A percentile compares a stretch with the other conserved stretches of the same genome.
Conservation (phyloP, 35 echinoderm and acorn worm species). For the Ophiothrix spiculata region DNA sequence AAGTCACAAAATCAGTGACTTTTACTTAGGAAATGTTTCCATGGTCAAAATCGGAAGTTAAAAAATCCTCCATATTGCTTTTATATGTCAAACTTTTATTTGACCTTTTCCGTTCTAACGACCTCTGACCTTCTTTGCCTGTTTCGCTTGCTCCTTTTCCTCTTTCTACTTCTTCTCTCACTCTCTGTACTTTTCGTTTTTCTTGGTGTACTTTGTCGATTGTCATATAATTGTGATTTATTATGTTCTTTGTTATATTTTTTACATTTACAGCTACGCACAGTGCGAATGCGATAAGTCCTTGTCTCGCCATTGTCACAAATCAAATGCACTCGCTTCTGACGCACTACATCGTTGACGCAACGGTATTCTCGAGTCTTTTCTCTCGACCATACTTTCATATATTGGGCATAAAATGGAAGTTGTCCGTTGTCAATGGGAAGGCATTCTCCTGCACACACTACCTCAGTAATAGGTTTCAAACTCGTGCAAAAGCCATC, state of each 20-base stretch:
- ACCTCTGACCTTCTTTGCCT: neutral
- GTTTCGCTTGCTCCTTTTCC: neutral
- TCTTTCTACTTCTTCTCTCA: neutral
- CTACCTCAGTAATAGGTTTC: conserved; percentile 81
- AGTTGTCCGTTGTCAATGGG: conserved; percentile 43
- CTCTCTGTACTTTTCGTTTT: neutral
- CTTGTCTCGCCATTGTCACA: conserved; percentile 77
- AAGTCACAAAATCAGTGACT: neutral
- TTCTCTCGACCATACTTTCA: conserved; percentile 69
- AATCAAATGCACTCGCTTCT: conserved; percentile 70
- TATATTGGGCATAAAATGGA: conserved; percentile 54
- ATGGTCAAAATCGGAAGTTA: neutral
- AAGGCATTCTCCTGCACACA: conserved; percentile 85
- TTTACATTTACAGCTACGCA: conserved; percentile 93
- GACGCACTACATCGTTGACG: conserved; percentile 82
- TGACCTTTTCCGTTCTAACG: neutral
- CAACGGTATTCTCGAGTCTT: conserved; percentile 93
- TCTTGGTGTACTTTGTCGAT: neutral
- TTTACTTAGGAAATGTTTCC: neutral
- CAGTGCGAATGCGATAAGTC: conserved; percentile 92
- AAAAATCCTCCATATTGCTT: neutral
- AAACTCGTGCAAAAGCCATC: conserved; percentile 96
- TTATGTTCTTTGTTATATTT: conserved; percentile 76
- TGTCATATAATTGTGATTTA: conserved; percentile 33
- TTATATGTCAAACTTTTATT: neutral